phyloP scores from a whole-genome alignment of 2,888 invertebrate species.

The Pachydiplax longipennis region DNA sequence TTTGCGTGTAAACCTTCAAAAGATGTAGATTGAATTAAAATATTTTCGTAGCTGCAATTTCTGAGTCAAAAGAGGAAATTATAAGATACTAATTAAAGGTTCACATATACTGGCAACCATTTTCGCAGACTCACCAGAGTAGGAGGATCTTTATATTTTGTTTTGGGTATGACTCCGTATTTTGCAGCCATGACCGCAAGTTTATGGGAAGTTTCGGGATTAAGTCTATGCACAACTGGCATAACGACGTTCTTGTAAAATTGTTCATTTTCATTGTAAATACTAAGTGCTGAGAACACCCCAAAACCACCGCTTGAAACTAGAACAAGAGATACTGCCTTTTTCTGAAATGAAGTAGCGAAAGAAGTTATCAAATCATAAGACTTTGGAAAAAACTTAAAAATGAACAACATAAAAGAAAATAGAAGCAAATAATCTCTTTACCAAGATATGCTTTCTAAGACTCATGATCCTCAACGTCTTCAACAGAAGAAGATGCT shows the following conservation, averaged over 20 bases:
- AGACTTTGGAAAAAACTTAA: not conserved
- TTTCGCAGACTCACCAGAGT: conserved; percentile 65
- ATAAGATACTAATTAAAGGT: too few relatives aligned
- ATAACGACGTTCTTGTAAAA: conserved; percentile 78
- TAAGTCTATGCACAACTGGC: conserved; percentile 73
- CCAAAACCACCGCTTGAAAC: conserved; percentile 71
- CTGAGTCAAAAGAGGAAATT: too few relatives aligned
- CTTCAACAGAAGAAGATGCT: not conserved
- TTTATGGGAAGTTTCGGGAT: conserved; percentile 85
- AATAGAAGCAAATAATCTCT: not conserved
- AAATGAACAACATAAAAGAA: not conserved
- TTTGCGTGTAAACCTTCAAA: too few relatives aligned
- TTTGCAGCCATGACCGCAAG: conserved; percentile 79
- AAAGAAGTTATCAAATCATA: not conserved
- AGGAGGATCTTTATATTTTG: conserved; percentile 67
- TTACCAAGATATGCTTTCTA: not conserved
- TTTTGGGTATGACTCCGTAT: conserved; percentile 74
- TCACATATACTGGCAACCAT: not conserved
- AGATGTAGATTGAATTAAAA: too few relatives aligned
- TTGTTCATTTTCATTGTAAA: conserved; percentile 78
- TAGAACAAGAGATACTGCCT: conserved; percentile 71
- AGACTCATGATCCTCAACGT: not conserved
- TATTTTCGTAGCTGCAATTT: too few relatives aligned
- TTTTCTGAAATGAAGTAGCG: conserved; percentile 62
- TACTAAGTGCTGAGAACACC: conserved; percentile 72